These are phyloP conservation scores for Xenopus petersii DNA, from an alignment of 2,797 vertebrate genomes.

Conservation along the genomic window DNA sequence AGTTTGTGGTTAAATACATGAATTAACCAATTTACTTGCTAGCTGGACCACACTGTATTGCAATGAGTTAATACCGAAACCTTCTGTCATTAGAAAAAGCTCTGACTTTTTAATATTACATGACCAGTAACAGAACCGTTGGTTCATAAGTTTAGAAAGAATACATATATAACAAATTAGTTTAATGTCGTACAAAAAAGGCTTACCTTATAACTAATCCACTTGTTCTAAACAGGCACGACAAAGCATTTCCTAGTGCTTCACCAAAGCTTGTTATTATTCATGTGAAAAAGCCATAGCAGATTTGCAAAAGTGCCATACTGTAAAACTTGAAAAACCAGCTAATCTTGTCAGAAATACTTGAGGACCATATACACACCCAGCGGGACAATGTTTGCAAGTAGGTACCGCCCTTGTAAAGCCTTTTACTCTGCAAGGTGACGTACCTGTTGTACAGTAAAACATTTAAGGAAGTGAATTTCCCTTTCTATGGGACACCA, in stretches of 20 bases:
- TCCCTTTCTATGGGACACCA: background rate
- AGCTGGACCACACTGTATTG: too few relatives aligned
- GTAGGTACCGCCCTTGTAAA: conserved; percentile 2
- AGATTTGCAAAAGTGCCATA: conserved; percentile 11
- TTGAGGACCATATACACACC: conserved; percentile 33
- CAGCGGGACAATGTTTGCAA: conserved; percentile 36
- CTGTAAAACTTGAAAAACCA: conserved; percentile 32
- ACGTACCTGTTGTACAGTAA: conserved; percentile 2
- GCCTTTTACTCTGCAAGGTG: conserved; percentile 3
- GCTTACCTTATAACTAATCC: conserved; percentile 34
- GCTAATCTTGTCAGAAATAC: conserved; percentile 28
- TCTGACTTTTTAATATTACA: too few relatives aligned
- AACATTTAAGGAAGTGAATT: conserved; percentile 1
- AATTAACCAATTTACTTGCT: too few relatives aligned
- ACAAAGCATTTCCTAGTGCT: conserved; percentile 8
- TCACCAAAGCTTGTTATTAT: conserved; percentile 13
- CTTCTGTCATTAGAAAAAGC: too few relatives aligned
- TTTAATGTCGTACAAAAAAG: background rate
- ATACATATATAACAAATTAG: background rate
- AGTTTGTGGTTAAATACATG: too few relatives aligned
- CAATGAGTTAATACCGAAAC: too few relatives aligned
- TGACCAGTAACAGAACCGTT: too few relatives aligned
- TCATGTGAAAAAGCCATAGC: conserved; percentile 11
- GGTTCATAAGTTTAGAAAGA: background rate
- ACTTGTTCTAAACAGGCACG: conserved; percentile 5